Percentiles rank a stretch among this genome's conserved stretches.
These are phyloP conservation scores for Hepsetus odoe DNA, from an alignment of 2,113 vertebrate genomes.

Conservation along the genomic window DNA sequence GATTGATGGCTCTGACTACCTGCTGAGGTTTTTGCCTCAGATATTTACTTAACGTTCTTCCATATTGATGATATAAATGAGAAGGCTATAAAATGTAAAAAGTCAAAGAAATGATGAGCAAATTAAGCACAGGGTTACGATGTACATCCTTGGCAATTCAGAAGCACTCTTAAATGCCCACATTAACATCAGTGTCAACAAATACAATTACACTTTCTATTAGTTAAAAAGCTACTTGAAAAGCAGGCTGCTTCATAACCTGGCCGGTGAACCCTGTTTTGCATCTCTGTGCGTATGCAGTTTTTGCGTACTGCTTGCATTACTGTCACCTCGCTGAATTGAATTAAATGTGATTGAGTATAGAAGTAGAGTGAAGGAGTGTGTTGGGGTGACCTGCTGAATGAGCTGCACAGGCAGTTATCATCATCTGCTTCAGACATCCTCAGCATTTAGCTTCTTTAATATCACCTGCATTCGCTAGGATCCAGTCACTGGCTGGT, in stretches of 20 bases:
- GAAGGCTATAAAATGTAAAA: neutral
- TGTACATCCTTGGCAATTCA: neutral
- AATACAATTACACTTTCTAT: neutral
- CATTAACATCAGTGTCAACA: constrained; percentile 4
- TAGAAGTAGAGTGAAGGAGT: constrained; percentile 2
- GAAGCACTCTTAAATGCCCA: neutral
- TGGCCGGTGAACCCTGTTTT: constrained; percentile 54
- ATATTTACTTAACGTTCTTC: constrained; percentile 27
- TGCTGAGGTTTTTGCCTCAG: constrained; percentile 6
- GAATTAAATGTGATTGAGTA: constrained; percentile 61
- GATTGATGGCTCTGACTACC: constrained; percentile 45
- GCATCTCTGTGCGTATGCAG: constrained; percentile 60
- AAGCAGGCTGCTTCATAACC: constrained; percentile 30
- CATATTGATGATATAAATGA: neutral
- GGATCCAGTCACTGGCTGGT: neutral
- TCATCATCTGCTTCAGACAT: constrained; percentile 24
- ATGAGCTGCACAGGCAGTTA: constrained; percentile 11
- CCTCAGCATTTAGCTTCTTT: constrained; percentile 17
- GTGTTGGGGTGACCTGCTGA: constrained; percentile 1
- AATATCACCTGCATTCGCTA: constrained; percentile 5
- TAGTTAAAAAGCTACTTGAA: constrained; percentile 12
- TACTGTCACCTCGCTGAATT: constrained; percentile 75
- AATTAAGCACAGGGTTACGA: neutral
- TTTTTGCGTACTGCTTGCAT: constrained; percentile 67
- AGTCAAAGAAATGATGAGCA: neutral